Conservation (phyloP, 2,797 vertebrate species). For the Pipistrellus pygmaeus region DNA sequence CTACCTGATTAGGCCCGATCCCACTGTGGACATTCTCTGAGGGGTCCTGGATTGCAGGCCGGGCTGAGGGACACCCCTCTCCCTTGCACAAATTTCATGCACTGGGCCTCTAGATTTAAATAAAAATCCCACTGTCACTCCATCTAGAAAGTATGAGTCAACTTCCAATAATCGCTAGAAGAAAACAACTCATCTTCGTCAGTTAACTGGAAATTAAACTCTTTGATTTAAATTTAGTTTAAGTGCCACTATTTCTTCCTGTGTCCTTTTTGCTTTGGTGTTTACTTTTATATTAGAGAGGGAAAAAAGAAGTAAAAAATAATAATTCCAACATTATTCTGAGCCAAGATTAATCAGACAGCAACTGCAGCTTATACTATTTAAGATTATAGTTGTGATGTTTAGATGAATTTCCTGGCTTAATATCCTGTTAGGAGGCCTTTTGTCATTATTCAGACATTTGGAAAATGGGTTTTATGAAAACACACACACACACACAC, state of each 20-base stretch:
- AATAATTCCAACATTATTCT: conserved; percentile 73
- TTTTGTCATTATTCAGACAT: conserved; percentile 80
- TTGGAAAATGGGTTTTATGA: conserved; percentile 79
- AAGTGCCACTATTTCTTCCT: conserved; percentile 48
- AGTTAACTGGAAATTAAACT: conserved; percentile 29
- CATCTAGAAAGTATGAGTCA: background rate
- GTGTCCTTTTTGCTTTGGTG: background rate
- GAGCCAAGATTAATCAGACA: conserved; percentile 79
- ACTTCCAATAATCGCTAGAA: background rate
- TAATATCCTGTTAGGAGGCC: conserved; percentile 74
- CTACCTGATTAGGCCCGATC: too few species aligned
- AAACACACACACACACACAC: conserved; percentile 21
- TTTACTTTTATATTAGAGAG: conserved; percentile 46
- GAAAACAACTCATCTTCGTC: background rate
- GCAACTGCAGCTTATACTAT: conserved; percentile 74
- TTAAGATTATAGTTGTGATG: conserved; percentile 73
- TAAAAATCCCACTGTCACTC: conserved; percentile 10
- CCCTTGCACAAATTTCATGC: too few species aligned
- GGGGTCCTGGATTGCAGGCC: too few species aligned
- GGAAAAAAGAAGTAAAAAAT: conserved; percentile 58
- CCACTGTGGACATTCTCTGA: too few species aligned
- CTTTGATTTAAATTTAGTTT: conserved; percentile 69
- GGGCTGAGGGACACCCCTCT: too few species aligned
- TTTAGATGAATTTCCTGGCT: conserved; percentile 82
- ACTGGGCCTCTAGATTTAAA: background rate